Conservation (phyloP, 2,113 vertebrate species). For the Scalopus aquaticus region DNA sequence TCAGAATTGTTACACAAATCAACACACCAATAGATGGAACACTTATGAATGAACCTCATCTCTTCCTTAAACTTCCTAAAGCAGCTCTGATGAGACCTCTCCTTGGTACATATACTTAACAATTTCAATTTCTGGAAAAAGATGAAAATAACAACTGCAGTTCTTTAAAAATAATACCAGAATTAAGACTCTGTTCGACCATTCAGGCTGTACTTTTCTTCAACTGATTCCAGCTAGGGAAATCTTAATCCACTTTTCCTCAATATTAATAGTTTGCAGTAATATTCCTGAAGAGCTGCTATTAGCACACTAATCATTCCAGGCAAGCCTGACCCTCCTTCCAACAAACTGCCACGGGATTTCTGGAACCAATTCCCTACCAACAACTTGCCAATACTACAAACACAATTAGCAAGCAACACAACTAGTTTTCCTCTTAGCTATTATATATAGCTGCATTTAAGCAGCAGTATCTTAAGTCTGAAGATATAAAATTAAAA, state of each 20-base stretch:
- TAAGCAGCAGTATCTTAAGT: conserved; percentile 70
- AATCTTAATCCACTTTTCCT: not conserved
- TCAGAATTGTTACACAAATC: not conserved
- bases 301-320: conserved; percentile 13
- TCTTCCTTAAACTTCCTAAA: not conserved
- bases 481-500: conserved; percentile 74
- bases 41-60: conserved; percentile 38
- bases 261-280: not conserved
- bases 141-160: not conserved
- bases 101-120: not conserved
- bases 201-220: not conserved
- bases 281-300: conserved; percentile 20
- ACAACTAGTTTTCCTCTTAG: conserved; percentile 47
- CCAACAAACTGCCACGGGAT: conserved; percentile 37
- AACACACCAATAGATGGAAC: not conserved
- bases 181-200: not conserved
- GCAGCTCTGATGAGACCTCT: conserved; percentile 7
- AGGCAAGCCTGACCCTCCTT: conserved; percentile 13
- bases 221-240: not conserved
- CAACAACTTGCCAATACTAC: conserved; percentile 34
- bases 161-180: conserved; percentile 34
- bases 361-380: conserved; percentile 32
- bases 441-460: conserved; percentile 43
- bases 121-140: conserved; percentile 28
- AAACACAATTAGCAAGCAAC: conserved; percentile 36